phyloP scores from a whole-genome alignment of 2,797 vertebrate species.

The Sebastes baramenuke region DNA sequence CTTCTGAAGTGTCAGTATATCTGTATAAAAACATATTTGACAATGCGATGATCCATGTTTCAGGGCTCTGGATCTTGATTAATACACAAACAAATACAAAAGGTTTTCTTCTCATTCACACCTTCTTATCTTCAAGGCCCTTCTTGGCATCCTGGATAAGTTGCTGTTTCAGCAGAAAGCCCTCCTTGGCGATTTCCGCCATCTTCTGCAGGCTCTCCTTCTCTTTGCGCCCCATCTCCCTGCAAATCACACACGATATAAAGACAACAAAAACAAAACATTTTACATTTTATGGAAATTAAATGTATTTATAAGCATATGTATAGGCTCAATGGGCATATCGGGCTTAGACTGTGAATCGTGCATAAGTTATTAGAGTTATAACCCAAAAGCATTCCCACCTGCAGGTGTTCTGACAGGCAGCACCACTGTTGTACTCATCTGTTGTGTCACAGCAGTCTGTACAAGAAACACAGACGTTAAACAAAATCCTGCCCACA shows the following conservation, averaged over 20 bases:
- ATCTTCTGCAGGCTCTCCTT: slow-evolving; percentile 85
- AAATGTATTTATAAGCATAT: not conserved
- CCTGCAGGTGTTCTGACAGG: slow-evolving; percentile 93
- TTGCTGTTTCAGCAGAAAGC: slow-evolving; percentile 87
- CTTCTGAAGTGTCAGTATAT: not conserved
- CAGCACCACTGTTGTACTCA: slow-evolving; percentile 91
- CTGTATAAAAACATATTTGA: not conserved
- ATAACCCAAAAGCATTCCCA: slow-evolving; percentile 50
- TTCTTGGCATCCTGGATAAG: slow-evolving; percentile 90
- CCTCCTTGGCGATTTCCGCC: slow-evolving; percentile 90
- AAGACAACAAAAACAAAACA: not conserved
- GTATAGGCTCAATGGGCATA: not conserved
- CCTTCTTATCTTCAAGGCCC: slow-evolving; percentile 89
- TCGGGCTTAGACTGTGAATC: not conserved
- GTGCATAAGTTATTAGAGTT: not conserved
- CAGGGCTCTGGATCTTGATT: not conserved
- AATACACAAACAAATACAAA: not conserved
- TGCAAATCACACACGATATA: slow-evolving; percentile 56
- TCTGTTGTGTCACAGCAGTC: slow-evolving; percentile 95
- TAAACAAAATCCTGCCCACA: not conserved
- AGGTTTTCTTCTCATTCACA: slow-evolving; percentile 34
- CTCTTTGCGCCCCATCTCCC: slow-evolving; percentile 90
- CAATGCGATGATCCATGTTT: not conserved
- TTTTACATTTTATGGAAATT: not conserved
- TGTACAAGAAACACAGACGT: slow-evolving; percentile 45